Base-by-base conservation (phyloP, 2,888 invertebrate species). In the Iphiclides podalirius region DNA sequence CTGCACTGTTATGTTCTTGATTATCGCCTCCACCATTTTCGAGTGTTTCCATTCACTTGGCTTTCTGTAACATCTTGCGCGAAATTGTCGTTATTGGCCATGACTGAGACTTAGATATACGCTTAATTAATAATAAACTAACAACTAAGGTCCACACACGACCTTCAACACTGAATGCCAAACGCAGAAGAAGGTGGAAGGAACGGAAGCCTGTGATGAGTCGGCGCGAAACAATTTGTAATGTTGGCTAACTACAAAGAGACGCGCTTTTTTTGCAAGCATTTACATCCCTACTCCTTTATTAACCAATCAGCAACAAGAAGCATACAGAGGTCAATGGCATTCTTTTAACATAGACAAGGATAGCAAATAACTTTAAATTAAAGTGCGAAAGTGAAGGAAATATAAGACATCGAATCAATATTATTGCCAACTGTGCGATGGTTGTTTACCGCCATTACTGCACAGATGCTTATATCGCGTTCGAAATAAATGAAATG, bases 71-170 rank as follows among this genome's bases (percentile, higher is more conserved):
- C 92, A 75, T 94, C 94, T 90, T 93, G 92, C 65, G 94, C 93
- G 85, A 94, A 94, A 82, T 94, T 94, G 85, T 94, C 94, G 79
- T 94, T 93, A 85, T 94, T 94, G 66, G 92, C 92, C 93, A 94
- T 93, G 75, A 72, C 72, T 83, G 71, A 31, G 31, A 75, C 65
- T 70, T 90, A 61, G 52, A 89, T 76, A 85, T 89, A 90, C 75
- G 92, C 92, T 90, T 92, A 75, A 76, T 80, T 79, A 79, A 75
- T 72, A 76, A 74, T 75, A 80, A 84, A 84, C 79, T 84, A 83
- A 77, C 72, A 68, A 66, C 81, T 84, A 83, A 79, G 81, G 84
- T 72, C 83, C 64, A 70, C 70, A 70, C 80, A 73, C 87, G 82
- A 87, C 88, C 87, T 84, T 80, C 83, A 76, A 79, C 81, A 75